phyloP scores from a whole-genome alignment of 1,140 invertebrate genomes.

The Pentalonia nigronervosa region DNA sequence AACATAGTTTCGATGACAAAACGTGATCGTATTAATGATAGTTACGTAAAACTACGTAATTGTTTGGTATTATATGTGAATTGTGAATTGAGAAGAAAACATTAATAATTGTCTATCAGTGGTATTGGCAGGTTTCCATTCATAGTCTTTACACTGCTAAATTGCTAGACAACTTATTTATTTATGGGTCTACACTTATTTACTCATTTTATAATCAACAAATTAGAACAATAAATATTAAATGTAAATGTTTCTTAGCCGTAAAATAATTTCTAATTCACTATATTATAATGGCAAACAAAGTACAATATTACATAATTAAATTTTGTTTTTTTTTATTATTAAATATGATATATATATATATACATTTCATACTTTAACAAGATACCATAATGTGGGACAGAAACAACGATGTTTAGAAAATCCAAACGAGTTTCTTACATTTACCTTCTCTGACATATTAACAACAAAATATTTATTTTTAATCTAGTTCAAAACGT shows the following conservation, averaged over 20 bases:
- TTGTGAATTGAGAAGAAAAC: slow-evolving; percentile 44
- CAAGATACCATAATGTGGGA: neutral
- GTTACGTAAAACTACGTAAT: slow-evolving; percentile 51
- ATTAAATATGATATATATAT: neutral
- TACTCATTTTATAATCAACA: neutral
- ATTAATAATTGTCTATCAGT: slow-evolving; percentile 25
- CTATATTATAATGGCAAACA: neutral
- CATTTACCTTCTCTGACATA: neutral
- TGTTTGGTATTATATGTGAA: slow-evolving; percentile 22
- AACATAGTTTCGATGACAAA: neutral
- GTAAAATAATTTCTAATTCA: neutral
- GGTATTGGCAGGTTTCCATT: slow-evolving; percentile 50
- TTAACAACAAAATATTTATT: slow-evolving; percentile 1
- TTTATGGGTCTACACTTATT: neutral
- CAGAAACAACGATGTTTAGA: neutral
- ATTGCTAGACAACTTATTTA: neutral
- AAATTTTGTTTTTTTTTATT: too few species aligned
- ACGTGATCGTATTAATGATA: slow-evolving; percentile 36
- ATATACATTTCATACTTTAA: neutral
- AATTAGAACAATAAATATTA: neutral
- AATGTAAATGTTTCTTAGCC: neutral
- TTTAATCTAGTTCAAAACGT: neutral
- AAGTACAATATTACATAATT: neutral
- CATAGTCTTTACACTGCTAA: neutral
- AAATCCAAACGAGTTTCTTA: neutral